Evolutionary conservation across 2,888 invertebrate species (phyloP).

Genomic region (Drosophila antonietae): DNA sequence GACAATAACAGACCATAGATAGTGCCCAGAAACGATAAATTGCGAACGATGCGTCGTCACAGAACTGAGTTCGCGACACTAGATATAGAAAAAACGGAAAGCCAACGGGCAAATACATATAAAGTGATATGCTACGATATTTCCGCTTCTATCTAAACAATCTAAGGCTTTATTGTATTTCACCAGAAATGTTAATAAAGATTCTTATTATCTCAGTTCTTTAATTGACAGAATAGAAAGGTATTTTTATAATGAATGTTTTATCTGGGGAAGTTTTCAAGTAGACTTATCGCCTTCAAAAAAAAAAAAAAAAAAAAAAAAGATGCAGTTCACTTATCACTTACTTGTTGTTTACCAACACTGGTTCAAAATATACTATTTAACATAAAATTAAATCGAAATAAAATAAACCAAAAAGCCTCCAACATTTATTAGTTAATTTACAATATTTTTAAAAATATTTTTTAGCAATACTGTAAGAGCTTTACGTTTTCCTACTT

Average conservation of each 20-base stretch:
- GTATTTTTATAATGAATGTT: background rate
- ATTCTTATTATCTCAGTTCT: background rate
- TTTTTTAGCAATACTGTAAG: background rate
- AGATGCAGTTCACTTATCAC: too few species aligned
- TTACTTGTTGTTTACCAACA: too few species aligned
- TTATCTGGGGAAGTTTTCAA: background rate
- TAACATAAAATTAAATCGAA: background rate
- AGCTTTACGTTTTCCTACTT: background rate
- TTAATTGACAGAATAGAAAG: background rate
- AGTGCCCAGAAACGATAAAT: constrained; percentile 18
- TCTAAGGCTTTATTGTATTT: background rate
- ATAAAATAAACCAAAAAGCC: background rate
- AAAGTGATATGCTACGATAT: constrained; percentile 14
- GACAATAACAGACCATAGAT: constrained; percentile 10
- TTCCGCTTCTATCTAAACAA: constrained; percentile 15
- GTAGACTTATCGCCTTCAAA: too few species aligned
- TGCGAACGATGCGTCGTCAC: background rate
- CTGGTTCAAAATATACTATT: background rate
- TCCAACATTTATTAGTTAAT: background rate
- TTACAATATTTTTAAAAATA: too few species aligned
- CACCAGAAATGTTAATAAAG: background rate
- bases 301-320: too few species aligned
- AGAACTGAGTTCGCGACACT: background rate
- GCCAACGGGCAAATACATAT: background rate
- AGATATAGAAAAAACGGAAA: background rate